Base-by-base conservation (phyloP, 2,797 vertebrate genomes). In the Pelochelys cantorii region DNA sequence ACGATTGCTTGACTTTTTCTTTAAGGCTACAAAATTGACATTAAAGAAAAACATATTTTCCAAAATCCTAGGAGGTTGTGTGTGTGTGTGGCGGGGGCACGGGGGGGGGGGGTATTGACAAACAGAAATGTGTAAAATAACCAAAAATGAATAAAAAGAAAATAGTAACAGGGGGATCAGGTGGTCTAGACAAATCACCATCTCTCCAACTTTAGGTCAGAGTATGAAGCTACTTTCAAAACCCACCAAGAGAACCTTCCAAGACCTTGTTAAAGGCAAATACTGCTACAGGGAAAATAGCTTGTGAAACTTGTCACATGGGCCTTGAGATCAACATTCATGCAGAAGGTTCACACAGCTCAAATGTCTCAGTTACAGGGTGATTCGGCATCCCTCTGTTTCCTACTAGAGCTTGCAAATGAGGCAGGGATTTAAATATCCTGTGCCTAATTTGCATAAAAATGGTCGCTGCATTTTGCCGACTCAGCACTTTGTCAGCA, bases 21-120 rank as follows among this genome's bases (percentile, higher is more conserved):
- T 4, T 83, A 85, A 87, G 79, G 71, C 85, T 96, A 91, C 83
- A 96, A 94, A 90, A 92, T 18, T 96, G 95, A 95, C 88, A 96
- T 82, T 93, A 96, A 97, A 84, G 90, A 94, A 97, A 97, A 96
- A 87, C 65, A 84, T 91, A 91, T 75, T 89, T 89, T 96, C 84
- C 83, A 85, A 95, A 97, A 96, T 96, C 96, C 96, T 98, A 97
- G 96, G 97, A 97, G 93, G 95, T 81, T 94, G 85, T 87, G 75
- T 48, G 42, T 48, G 42, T 48, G 42, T 48, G 42, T 48, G 42
- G 42, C 8, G 42, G 42, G 8, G 42, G 42, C 8, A 5, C n/a
- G 13, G 53, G 13, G 13, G 11, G 7, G 81, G 42, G 80, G 88
- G 93, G 85, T 96, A 92, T 93, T 95, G 87, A 96, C 71, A 95